phyloP scores from a whole-genome alignment of 2,888 invertebrate species.

The Heliconius aoede region DNA sequence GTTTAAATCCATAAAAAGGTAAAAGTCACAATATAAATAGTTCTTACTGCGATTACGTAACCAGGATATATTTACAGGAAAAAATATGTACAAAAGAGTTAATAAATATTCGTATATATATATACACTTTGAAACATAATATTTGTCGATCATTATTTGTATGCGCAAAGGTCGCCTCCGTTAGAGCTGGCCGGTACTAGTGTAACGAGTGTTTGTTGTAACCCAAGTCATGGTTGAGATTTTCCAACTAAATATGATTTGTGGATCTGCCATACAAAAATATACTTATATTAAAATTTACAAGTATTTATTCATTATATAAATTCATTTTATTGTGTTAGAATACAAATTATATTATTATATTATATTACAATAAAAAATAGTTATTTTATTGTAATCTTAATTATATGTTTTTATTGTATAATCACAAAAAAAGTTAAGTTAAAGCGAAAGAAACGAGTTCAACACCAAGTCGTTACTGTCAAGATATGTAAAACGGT shows the following conservation, averaged over 20 bases:
- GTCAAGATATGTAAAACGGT: background rate
- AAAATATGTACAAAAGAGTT: slow-evolving; percentile 28
- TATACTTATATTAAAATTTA: too few species aligned
- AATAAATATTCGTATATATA: slow-evolving; percentile 34
- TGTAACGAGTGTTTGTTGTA: slow-evolving; percentile 56
- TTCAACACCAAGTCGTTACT: background rate
- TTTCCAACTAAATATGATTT: slow-evolving; percentile 4
- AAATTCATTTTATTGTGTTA: background rate
- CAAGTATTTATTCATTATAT: background rate
- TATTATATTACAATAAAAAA: too few species aligned
- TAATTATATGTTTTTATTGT: too few species aligned
- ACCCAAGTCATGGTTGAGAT: slow-evolving; percentile 34
- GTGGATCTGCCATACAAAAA: background rate
- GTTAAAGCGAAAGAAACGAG: background rate
- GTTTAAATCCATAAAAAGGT: background rate
- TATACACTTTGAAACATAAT: slow-evolving; percentile 52
- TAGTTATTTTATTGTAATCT: background rate
- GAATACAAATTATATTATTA: too few species aligned
- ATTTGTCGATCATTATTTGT: slow-evolving; percentile 67
- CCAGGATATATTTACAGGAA: slow-evolving; percentile 18
- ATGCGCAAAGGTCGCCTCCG: slow-evolving; percentile 67
- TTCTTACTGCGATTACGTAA: slow-evolving; percentile 16
- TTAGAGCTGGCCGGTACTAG: slow-evolving; percentile 48
- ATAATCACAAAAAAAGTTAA: background rate
- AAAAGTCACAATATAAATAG: background rate